Evolutionary conservation across 2,888 invertebrate species (phyloP).

Genomic region (Idaea straminata): DNA sequence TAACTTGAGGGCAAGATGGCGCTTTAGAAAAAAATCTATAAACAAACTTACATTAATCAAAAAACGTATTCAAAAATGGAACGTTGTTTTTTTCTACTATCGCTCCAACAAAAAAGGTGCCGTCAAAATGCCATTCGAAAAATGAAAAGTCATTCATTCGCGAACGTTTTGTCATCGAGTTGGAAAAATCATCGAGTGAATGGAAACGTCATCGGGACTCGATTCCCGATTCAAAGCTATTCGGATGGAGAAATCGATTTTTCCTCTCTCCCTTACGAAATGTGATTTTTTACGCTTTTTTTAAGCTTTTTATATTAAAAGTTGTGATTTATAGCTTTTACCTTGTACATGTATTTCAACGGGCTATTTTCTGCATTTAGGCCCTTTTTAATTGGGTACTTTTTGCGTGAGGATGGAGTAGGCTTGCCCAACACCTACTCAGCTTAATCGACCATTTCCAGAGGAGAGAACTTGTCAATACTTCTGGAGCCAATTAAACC

Average conservation of each 20-base stretch:
- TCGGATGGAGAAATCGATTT: slow-evolving; percentile 13
- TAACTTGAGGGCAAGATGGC: neutral
- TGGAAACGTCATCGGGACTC: slow-evolving; percentile 56
- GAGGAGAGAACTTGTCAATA: no score
- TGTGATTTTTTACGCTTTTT: neutral
- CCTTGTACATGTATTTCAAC: no score
- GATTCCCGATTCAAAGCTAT: slow-evolving; percentile 36
- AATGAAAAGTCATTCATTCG: slow-evolving; percentile 76
- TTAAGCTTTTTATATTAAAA: neutral
- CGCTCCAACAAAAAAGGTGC: slow-evolving; percentile 60
- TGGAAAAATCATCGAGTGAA: slow-evolving; percentile 73
- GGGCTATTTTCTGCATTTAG: no score
- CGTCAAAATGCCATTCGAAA: slow-evolving; percentile 77
- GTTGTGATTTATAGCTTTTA: no score
- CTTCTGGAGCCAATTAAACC: no score
- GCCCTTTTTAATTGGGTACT: no score
- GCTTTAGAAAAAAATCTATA: slow-evolving; percentile 4
- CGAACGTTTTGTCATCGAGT: slow-evolving; percentile 58
- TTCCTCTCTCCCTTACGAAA: neutral
- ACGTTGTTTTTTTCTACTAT: slow-evolving; percentile 53
- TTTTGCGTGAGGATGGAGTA: no score
- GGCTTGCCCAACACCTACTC: no score
- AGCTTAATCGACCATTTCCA: no score
- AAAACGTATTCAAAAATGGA: slow-evolving; percentile 65
- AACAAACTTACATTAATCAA: slow-evolving; percentile 23